Evolutionary conservation across 2,113 vertebrate species (phyloP).

Genomic region (Bufo gargarizans): DNA sequence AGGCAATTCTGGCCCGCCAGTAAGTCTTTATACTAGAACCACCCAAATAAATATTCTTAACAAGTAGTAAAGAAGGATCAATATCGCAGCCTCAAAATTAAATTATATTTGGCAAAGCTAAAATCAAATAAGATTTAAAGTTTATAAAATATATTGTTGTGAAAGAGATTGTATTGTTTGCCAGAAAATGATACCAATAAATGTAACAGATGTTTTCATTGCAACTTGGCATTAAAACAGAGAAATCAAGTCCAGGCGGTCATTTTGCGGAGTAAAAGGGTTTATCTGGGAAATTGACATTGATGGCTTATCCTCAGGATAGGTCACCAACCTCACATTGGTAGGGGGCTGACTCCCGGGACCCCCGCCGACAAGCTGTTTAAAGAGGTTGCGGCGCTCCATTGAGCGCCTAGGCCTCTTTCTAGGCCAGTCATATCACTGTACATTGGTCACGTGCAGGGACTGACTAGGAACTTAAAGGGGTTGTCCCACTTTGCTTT

Average conservation of each 20-base stretch:
- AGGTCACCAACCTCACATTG: no score
- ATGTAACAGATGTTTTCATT: slow-evolving; percentile 24
- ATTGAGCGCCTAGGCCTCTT: no score
- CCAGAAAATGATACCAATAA: slow-evolving; percentile 6
- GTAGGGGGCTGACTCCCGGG: no score
- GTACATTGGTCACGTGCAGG: no score
- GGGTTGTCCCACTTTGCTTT: no score
- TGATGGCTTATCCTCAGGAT: no score
- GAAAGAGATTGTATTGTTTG: neutral
- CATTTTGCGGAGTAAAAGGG: neutral
- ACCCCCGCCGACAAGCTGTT: no score
- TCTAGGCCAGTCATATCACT: no score
- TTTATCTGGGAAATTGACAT: neutral
- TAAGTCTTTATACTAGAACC: neutral
- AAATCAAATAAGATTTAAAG: neutral
- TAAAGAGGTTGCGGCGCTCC: no score
- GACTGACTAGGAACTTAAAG: no score
- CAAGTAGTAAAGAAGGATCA: neutral
- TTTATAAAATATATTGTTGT: slow-evolving; percentile 21
- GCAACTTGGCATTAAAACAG: neutral
- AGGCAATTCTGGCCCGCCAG: neutral
- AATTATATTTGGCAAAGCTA: neutral
- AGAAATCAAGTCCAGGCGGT: neutral
- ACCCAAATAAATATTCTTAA: neutral
- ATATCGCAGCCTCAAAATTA: neutral